Base-by-base conservation (phyloP, 1,140 invertebrate species). In the Thaumetopoea pityocampa region DNA sequence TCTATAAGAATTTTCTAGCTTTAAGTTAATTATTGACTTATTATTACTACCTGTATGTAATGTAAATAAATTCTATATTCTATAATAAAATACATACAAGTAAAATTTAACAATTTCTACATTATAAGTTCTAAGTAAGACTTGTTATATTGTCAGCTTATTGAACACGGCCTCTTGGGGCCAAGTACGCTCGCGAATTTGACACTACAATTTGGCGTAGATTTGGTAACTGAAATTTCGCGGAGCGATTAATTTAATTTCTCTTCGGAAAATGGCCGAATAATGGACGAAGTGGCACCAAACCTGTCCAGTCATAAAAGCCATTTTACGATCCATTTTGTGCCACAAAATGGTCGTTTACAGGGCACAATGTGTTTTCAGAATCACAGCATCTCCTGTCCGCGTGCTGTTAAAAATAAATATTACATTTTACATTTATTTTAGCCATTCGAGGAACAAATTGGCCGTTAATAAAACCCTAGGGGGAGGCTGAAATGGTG, bases 241-340 rank as follows among this genome's bases (percentile, higher is more conserved):
- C 28, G 12, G 17, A 30, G 24, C 61, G 54, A 67, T 69, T 67
- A 70, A 67, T 71, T 71, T 62, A 68, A 73, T 70, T 62, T 63
- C 55, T 58, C 56, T 46, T 53, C 42, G 16, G 34, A 64, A 65
- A 71, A 70, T 49, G 32, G 47, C 24, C 43, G 56, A 63, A 60
- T 65, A 71, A 67, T 66, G 56, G 51, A 44, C 51, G 47, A 45
- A 65, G 56, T 58, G 52, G 51, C 60, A 54, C 53, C 40, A 47
- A 58, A 65, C 63, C 61, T 68, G 65, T 54, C 61, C 67, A 57
- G 61, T 64, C 69, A 67, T 70, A 71, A 74, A 71, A 57, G 43
- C 57, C 52, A 63, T 68, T 77, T 71, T 68, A 71, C 61, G 63
- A 61, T 50, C 61, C 55, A 71, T 70, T 71, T 47, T 61, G 23